A percentile compares a stretch with the other conserved stretches of the same genome.
These are phyloP conservation scores for Orestias chungarensis DNA, from an alignment of 2,797 vertebrate species.

Conservation along the genomic window DNA sequence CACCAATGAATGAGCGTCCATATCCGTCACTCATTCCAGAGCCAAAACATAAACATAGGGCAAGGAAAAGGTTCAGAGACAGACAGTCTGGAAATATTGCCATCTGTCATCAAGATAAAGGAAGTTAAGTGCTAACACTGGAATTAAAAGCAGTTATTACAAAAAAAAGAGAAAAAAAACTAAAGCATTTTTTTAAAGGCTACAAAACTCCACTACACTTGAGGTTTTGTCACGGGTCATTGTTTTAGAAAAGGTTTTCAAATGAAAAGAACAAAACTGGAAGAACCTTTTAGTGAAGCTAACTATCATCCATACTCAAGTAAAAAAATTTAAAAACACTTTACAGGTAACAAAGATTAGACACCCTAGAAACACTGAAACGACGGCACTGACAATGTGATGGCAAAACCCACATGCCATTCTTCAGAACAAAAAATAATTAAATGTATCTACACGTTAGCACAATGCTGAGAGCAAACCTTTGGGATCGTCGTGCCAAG, in stretches of 20 bases:
- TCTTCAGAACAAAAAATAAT: neutral
- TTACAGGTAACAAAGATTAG: neutral
- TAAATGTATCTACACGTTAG: neutral
- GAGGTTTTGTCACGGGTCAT: neutral
- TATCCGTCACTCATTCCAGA: constrained; percentile 66
- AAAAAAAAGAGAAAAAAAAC: neutral
- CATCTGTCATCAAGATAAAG: constrained; percentile 3
- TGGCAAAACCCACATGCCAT: neutral
- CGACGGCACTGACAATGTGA: neutral
- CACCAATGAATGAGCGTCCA: constrained; percentile 59
- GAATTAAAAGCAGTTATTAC: neutral
- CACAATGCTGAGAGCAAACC: neutral
- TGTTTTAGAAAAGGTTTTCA: neutral
- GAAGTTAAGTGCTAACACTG: neutral
- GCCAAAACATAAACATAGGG: constrained; percentile 57
- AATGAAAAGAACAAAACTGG: neutral
- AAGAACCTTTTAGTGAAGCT: neutral
- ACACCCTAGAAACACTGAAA: neutral
- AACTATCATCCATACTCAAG: neutral
- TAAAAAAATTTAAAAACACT: neutral
- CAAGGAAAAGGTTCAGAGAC: constrained; percentile 42
- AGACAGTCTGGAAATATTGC: constrained; percentile 22
- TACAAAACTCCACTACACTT: neutral
- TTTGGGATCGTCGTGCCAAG: neutral
- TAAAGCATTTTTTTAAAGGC: neutral